Base-by-base conservation (phyloP, 2,888 invertebrate genomes). In the Gisinianus flammeolus region DNA sequence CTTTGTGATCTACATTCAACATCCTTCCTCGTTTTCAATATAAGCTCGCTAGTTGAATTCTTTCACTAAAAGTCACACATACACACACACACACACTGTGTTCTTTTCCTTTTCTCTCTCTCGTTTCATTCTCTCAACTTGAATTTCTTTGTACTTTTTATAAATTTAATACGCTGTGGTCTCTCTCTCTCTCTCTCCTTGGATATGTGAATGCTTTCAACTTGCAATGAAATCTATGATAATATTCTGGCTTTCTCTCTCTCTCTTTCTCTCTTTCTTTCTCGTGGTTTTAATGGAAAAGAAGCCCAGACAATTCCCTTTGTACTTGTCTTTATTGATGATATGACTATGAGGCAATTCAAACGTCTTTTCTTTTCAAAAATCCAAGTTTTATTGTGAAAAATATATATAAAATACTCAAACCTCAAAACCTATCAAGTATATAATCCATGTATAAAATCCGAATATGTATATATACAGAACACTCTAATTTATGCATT, bases 21-120 rank as follows among this genome's bases (percentile, higher is more conserved):
- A n/a, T 71, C 70, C 58, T 72, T 72, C 72, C 72, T 72, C 56
- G 56, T 56, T 70, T 72, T 72, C 72, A 54, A 58, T 31, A 72
- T 31, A 72, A 72, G 28, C 72, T 72, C 4, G 54, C n/a, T 54
- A 16, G 26, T 66, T 71, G 52, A 19, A 26, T 30, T 31, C 30
- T 58, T 31, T 72, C 26, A 10, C 16, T 1, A 30, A 19, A 54
- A 19, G 16, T n/a, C 19, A 54, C 10, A 54, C 16, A n/a, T n/a
- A 24, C 4, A 64, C 30, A 28, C 16, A 28, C 16, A 26, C 24
- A 26, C 4, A 22, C 64, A 30, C n/a, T n/a, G n/a, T n/a, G n/a
- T n/a, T n/a, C n/a, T n/a, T n/a, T n/a, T n/a, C n/a, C n/a, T n/a
- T n/a, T n/a, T n/a, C n/a, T n/a, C n/a, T n/a, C n/a, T n/a, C n/a